A percentile compares a stretch with the other conserved stretches of the same genome.
phyloP scores from a whole-genome alignment of 2,888 invertebrate species.

The Nudaria mundana region DNA sequence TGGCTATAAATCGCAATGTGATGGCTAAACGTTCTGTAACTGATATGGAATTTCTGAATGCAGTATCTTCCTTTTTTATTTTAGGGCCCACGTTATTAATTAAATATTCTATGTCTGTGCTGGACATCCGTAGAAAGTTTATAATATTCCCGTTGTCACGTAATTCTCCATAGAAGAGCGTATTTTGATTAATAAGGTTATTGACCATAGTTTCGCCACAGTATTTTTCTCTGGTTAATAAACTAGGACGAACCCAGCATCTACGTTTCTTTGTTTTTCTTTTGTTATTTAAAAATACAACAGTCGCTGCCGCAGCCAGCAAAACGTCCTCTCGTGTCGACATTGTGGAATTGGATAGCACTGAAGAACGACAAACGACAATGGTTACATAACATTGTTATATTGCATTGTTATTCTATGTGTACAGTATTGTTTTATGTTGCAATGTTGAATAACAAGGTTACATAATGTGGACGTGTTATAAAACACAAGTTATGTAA shows the following conservation, averaged over 20 bases:
- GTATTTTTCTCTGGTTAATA: slow-evolving; percentile 3
- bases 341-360: neutral
- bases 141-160: neutral
- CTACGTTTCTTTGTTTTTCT: slow-evolving; percentile 5
- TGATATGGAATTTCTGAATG: slow-evolving; percentile 6
- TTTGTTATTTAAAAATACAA: slow-evolving; percentile 1
- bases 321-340: slow-evolving; percentile 1
- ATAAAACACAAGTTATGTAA: slow-evolving; percentile 3
- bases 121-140: neutral
- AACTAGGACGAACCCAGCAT: slow-evolving; percentile 3
- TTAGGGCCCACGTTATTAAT: neutral
- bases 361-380: slow-evolving; percentile 2
- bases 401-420: slow-evolving; percentile 2
- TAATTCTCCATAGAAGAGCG: neutral
- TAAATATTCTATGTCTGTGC: slow-evolving; percentile 1
- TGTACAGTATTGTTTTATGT: slow-evolving; percentile 3
- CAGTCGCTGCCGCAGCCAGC: slow-evolving; percentile 1
- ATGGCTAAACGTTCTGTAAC: slow-evolving; percentile 8
- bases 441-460: slow-evolving; percentile 2
- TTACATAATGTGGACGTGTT: slow-evolving; percentile 3
- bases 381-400: neutral
- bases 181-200: neutral
- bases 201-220: slow-evolving; percentile 1
- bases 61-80: slow-evolving; percentile 9
- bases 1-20: slow-evolving; percentile 12